Evolutionary conservation across 2,888 invertebrate genomes (phyloP).

Genomic region (Encarsia formosa): DNA sequence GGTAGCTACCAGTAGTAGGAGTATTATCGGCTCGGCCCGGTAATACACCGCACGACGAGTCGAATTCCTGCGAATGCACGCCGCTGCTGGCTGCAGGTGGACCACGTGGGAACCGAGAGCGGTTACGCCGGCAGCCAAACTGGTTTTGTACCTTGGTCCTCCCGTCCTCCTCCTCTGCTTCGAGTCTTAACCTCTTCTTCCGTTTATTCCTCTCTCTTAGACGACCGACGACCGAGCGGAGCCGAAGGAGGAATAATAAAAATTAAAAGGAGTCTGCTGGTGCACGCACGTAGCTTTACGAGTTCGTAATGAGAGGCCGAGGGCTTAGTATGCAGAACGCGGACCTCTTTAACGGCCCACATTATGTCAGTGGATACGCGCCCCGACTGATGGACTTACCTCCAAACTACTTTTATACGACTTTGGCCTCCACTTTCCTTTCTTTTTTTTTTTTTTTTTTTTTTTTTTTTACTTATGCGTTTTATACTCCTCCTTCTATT

Average conservation of each 20-base stretch:
- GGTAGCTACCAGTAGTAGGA: background rate
- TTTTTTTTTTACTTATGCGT: no score
- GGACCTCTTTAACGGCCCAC: conserved; percentile 26
- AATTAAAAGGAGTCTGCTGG: no score
- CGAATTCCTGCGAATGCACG: background rate
- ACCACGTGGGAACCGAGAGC: conserved; percentile 37
- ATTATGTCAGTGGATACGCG: conserved; percentile 29
- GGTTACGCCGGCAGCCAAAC: conserved; percentile 37
- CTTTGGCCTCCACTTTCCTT: background rate
- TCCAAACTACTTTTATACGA: background rate
- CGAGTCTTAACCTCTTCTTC: background rate
- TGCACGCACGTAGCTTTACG: conserved; percentile 33
- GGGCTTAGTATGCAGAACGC: conserved; percentile 31
- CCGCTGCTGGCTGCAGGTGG: conserved; percentile 25
- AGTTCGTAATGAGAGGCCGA: conserved; percentile 37
- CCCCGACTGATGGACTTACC: conserved; percentile 21
- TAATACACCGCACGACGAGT: no score
- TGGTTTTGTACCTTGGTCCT: conserved; percentile 28
- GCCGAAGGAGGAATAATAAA: no score
- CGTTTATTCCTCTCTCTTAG: background rate
- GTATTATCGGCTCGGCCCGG: no score
- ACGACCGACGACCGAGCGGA: background rate
- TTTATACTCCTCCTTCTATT: no score
- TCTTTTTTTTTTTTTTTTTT: no score
- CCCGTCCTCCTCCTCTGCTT: background rate